phyloP scores from a whole-genome alignment of 1,140 invertebrate genomes.

The Arion vulgaris region DNA sequence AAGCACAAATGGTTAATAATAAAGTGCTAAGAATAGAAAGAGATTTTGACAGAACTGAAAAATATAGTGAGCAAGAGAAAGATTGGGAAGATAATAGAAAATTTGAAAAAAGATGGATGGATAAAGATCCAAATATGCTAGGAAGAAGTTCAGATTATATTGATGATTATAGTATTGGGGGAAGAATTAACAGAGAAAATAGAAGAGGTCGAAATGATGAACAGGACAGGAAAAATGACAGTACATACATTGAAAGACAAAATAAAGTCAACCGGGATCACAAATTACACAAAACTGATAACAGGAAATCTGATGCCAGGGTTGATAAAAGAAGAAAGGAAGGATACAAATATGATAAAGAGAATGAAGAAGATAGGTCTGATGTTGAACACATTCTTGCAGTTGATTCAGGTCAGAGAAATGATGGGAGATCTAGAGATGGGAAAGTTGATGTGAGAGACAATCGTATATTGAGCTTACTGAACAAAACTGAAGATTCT shows the following conservation, averaged over 20 bases:
- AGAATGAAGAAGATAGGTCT: not conserved
- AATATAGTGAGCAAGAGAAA: not conserved
- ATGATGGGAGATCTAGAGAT: not conserved
- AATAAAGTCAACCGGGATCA: not conserved
- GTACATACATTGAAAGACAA: not conserved
- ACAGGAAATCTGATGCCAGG: not conserved
- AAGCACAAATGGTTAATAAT: not conserved
- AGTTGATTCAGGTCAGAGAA: not conserved
- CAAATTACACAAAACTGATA: not conserved
- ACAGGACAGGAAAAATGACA: not conserved
- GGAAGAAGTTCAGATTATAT: not conserved
- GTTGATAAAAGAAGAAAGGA: not conserved
- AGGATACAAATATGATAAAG: not conserved
- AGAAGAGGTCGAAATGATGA: constrained; percentile 9
- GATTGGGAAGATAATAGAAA: not conserved
- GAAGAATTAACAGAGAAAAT: not conserved
- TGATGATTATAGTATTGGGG: not conserved
- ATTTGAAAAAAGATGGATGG: not conserved
- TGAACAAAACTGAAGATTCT: not conserved
- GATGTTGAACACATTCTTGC: not conserved
- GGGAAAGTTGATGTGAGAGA: not conserved
- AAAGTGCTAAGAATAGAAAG: not conserved
- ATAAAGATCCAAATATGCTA: not conserved
- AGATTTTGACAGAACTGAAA: too few species aligned
- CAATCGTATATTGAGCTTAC: not conserved